Conservation (phyloP, 2,888 invertebrate species). For the Troides helena region DNA sequence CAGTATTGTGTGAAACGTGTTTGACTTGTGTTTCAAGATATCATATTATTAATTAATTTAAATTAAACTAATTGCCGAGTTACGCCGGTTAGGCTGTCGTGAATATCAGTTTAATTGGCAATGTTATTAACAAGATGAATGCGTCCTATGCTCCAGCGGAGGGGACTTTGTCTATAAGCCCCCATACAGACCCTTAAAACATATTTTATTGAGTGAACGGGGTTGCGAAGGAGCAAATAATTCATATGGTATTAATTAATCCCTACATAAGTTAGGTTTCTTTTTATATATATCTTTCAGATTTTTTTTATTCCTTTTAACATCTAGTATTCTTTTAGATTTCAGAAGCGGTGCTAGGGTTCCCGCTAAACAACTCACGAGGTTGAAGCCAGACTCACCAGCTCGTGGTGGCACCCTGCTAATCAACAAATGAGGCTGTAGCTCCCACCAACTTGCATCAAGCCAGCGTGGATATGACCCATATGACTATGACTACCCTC, state of each 20-base stretch:
- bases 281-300: too few relatives aligned
- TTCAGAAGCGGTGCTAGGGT: too few relatives aligned
- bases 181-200: not conserved
- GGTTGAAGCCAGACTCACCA: too few relatives aligned
- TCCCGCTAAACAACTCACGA: too few relatives aligned
- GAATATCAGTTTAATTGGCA: constrained; percentile 19
- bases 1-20: not conserved
- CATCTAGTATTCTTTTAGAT: too few relatives aligned
- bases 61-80: constrained; percentile 22
- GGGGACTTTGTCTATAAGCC: not conserved
- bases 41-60: constrained; percentile 22
- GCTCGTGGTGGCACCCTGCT: too few relatives aligned
- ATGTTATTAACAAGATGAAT: constrained; percentile 10
- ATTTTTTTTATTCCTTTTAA: too few relatives aligned
- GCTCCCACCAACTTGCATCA: too few relatives aligned
- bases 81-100: constrained; percentile 7
- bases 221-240: not conserved
- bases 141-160: not conserved
- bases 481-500: too few relatives aligned
- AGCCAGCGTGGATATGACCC: too few relatives aligned
- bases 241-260: not conserved
- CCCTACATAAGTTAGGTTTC: not conserved
- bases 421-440: too few relatives aligned
- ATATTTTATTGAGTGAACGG: not conserved
- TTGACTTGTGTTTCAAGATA: constrained; percentile 15